Conservation (phyloP, 2,113 vertebrate species). For the Calyptomena viridis region DNA sequence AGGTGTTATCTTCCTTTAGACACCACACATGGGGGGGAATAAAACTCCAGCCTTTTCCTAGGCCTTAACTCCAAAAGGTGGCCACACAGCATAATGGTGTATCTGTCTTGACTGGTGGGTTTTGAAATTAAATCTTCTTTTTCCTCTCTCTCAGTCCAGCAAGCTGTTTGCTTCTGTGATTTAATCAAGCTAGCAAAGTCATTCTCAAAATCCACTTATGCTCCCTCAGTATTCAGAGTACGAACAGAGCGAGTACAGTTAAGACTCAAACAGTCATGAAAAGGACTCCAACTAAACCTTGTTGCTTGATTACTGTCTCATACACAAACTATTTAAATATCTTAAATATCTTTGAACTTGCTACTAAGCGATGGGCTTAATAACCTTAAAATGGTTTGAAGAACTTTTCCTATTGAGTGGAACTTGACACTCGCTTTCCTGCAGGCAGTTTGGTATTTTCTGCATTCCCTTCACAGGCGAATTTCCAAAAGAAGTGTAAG, state of each 20-base stretch:
- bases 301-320: background rate
- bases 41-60: background rate
- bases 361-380: background rate
- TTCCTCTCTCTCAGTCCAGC: background rate
- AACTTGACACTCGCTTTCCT: background rate
- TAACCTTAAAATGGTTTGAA: background rate
- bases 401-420: background rate
- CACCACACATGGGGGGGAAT: accelerated
- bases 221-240: background rate
- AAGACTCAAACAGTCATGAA: background rate
- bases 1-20: background rate
- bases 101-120: background rate
- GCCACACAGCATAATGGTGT: background rate
- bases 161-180: background rate
- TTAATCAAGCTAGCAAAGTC: background rate
- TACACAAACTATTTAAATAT: background rate
- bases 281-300: background rate
- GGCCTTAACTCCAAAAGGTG: background rate
- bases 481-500: background rate
- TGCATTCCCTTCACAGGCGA: background rate
- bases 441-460: background rate
- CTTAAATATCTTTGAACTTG: background rate
- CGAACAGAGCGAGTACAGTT: background rate
- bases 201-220: background rate
- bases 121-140: background rate